Evolutionary conservation across 2,888 invertebrate species (phyloP).

Genomic region (Hirtodrosophila trivittata): DNA sequence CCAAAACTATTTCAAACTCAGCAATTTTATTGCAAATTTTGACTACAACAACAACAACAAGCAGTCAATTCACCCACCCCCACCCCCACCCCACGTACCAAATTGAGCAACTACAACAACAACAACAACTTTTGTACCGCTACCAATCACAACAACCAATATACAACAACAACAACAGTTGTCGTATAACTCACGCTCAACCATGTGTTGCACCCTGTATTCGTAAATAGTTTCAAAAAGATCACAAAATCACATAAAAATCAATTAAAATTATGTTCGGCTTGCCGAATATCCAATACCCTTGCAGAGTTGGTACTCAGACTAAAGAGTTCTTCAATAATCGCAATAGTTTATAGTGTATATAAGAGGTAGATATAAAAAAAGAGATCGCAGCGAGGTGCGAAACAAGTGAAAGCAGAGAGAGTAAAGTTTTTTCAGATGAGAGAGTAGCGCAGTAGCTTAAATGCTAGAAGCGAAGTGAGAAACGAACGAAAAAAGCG

Average conservation of each 20-base stretch:
- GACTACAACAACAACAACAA: conserved; percentile 28
- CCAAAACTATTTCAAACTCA: conserved; percentile 11
- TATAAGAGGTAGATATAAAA: too few species aligned
- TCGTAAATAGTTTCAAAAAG: not conserved
- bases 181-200: not conserved
- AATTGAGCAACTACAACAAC: conserved; percentile 33
- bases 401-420: too few species aligned
- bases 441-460: too few species aligned
- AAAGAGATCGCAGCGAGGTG: too few species aligned
- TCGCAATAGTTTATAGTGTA: too few species aligned
- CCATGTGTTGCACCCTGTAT: conserved; percentile 25
- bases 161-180: not conserved
- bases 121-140: conserved; percentile 44
- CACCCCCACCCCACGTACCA: conserved; percentile 12
- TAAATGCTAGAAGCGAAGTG: too few species aligned
- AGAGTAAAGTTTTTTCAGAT: too few species aligned
- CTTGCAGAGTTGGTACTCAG: conserved; percentile 5
- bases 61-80: conserved; percentile 33
- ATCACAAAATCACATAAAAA: not conserved
- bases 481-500: too few species aligned
- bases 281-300: conserved; percentile 1
- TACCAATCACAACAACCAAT: conserved; percentile 35
- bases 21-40: conserved; percentile 39
- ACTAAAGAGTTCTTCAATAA: too few species aligned
- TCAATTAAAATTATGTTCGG: not conserved